phyloP scores from a whole-genome alignment of 2,113 vertebrate species.

The Seriola rivoliana region DNA sequence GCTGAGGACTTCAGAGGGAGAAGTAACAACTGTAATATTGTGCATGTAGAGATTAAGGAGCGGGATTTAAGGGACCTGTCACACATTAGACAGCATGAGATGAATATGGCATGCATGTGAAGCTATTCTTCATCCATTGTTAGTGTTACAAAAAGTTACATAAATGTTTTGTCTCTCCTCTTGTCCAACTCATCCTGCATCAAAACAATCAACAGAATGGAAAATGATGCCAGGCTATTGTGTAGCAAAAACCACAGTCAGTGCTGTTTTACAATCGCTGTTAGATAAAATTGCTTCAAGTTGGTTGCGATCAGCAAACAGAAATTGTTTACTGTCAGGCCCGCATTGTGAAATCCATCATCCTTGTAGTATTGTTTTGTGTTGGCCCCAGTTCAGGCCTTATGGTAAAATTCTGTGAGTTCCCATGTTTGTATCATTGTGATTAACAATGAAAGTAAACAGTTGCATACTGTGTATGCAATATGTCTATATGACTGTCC shows the following conservation, averaged over 20 bases:
- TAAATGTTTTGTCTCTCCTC: slow-evolving; percentile 13
- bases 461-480: neutral
- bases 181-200: slow-evolving; percentile 30
- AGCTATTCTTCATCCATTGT: slow-evolving; percentile 17
- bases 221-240: slow-evolving; percentile 40
- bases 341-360: slow-evolving; percentile 48
- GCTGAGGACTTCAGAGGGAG: slow-evolving; percentile 29
- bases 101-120: slow-evolving; percentile 23
- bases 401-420: slow-evolving; percentile 18
- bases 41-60: slow-evolving; percentile 42
- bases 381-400: slow-evolving; percentile 13
- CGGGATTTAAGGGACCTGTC: slow-evolving; percentile 50
- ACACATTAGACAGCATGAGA: slow-evolving; percentile 10
- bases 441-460: slow-evolving; percentile 27
- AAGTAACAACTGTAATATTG: slow-evolving; percentile 54
- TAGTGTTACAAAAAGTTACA: slow-evolving; percentile 15
- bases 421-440: slow-evolving; percentile 17
- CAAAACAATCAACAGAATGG: slow-evolving; percentile 34
- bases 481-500: neutral
- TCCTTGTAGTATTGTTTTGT: slow-evolving; percentile 24
- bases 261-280: slow-evolving; percentile 34
- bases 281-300: slow-evolving; percentile 63
- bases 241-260: slow-evolving; percentile 46
- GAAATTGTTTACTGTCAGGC: slow-evolving; percentile 51
- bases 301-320: slow-evolving; percentile 46